phyloP scores from a whole-genome alignment of 2,888 invertebrate genomes.

The Balanococcus diminutus region DNA sequence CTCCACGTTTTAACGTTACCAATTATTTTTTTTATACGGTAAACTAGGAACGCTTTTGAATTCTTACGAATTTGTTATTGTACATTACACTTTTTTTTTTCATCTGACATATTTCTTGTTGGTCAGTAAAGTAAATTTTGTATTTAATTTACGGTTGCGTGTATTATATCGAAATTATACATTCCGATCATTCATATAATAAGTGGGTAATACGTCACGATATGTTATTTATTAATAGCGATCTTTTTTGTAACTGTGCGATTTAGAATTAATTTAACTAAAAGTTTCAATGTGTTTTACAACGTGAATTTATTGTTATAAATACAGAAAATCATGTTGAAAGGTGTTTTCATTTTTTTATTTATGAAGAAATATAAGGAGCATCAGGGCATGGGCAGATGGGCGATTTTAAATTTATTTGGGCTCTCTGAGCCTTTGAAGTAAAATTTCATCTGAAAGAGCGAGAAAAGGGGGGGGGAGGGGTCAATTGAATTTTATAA shows the following conservation, averaged over 20 bases:
- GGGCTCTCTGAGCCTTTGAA: too few relatives aligned
- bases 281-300: conserved; percentile 53
- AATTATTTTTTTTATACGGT: conserved; percentile 49
- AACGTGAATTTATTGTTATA: conserved; percentile 53
- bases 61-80: conserved; percentile 32
- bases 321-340: conserved; percentile 53
- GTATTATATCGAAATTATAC: conserved; percentile 36
- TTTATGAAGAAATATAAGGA: not conserved
- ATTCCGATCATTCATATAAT: conserved; percentile 20
- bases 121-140: conserved; percentile 31
- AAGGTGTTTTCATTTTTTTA: not conserved
- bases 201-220: conserved; percentile 45
- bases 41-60: conserved; percentile 47
- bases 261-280: conserved; percentile 48
- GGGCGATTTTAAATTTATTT: too few relatives aligned
- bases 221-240: conserved; percentile 47
- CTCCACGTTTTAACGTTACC: conserved; percentile 53
- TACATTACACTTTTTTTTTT: conserved; percentile 32
- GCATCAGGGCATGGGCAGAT: too few relatives aligned
- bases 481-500: too few relatives aligned
- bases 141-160: conserved; percentile 38
- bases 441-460: too few relatives aligned
- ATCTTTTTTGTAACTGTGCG: conserved; percentile 53
- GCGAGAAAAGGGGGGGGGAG: too few relatives aligned
- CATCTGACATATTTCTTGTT: conserved; percentile 26